These are phyloP conservation scores for Lepidocolaptes lacrymiger DNA, from an alignment of 2,797 vertebrate species.

Conservation along the genomic window DNA sequence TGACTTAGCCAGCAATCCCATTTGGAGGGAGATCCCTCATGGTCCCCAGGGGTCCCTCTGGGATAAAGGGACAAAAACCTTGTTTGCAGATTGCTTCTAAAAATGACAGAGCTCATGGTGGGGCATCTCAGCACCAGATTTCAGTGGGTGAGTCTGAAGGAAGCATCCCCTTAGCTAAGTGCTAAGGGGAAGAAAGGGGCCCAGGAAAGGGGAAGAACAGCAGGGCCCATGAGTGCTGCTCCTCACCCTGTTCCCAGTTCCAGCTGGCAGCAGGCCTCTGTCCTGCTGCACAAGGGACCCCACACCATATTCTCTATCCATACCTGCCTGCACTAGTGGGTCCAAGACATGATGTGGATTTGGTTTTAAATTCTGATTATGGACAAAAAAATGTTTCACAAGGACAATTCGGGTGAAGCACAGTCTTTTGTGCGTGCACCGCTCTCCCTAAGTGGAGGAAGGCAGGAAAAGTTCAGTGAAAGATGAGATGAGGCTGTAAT, in stretches of 20 bases:
- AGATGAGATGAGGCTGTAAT: conserved; percentile 87
- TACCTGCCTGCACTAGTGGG: neutral
- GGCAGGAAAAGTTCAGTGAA: conserved; percentile 87
- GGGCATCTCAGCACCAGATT: neutral
- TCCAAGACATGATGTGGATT: neutral
- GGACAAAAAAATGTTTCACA: conserved; percentile 45
- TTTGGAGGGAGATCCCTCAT: neutral
- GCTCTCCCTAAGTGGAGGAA: conserved; percentile 67
- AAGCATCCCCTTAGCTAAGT: neutral
- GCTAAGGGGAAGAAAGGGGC: neutral
- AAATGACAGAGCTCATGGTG: neutral
- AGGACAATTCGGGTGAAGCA: neutral
- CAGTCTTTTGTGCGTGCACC: neutral
- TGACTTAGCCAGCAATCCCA: neutral
- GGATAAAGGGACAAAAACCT: neutral
- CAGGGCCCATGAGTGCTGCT: neutral
- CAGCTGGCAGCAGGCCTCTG: neutral
- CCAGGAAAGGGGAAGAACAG: neutral
- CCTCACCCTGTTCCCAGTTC: neutral
- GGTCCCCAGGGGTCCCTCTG: neutral
- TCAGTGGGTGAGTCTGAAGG: neutral
- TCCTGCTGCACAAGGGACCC: neutral
- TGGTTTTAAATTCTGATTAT: conserved; percentile 42
- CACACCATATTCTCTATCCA: neutral
- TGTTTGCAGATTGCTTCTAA: neutral